phyloP scores from a whole-genome alignment of 2,888 invertebrate species.

The Eutolmus rufibarbis region DNA sequence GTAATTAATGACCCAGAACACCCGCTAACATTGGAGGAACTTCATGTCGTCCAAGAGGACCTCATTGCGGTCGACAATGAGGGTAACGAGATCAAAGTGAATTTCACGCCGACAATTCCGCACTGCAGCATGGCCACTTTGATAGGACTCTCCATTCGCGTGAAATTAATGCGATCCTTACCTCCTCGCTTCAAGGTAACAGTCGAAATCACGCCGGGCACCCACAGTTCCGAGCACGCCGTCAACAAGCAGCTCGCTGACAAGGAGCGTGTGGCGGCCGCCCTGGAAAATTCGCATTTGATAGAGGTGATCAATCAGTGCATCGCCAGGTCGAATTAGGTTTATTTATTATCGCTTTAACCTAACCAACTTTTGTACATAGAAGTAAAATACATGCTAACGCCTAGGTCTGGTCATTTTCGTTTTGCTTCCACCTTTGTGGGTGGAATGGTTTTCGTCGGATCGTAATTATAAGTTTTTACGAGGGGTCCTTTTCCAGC shows the following conservation, averaged over 20 bases:
- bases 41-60: slow-evolving; percentile 89
- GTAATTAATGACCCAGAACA: slow-evolving; percentile 98
- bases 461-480: slow-evolving; percentile 88
- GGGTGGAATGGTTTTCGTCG: slow-evolving; percentile 67
- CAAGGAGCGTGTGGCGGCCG: slow-evolving; percentile 97
- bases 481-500: slow-evolving; percentile 87
- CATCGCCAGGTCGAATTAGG: slow-evolving; percentile 62
- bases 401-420: slow-evolving; percentile 41
- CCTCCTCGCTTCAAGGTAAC: slow-evolving; percentile 86
- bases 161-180: slow-evolving; percentile 84
- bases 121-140: slow-evolving; percentile 99
- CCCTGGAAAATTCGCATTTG: slow-evolving; percentile 90
- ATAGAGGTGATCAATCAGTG: slow-evolving; percentile 96
- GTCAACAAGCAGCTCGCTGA: slow-evolving; percentile 98
- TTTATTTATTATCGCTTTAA: neutral
- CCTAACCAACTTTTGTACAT: slow-evolving; percentile 5
- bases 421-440: slow-evolving; percentile 54
- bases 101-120: slow-evolving; percentile 97
- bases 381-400: slow-evolving; percentile 1
- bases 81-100: slow-evolving; percentile 74
- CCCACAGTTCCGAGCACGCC: slow-evolving; percentile 88
- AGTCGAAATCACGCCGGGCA: slow-evolving; percentile 89
- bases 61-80: slow-evolving; percentile 80
- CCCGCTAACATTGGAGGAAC: slow-evolving; percentile 91
- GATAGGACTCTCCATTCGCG: slow-evolving; percentile 87